phyloP scores from a whole-genome alignment of 2,113 vertebrate species.

The Prietella phreatophila region DNA sequence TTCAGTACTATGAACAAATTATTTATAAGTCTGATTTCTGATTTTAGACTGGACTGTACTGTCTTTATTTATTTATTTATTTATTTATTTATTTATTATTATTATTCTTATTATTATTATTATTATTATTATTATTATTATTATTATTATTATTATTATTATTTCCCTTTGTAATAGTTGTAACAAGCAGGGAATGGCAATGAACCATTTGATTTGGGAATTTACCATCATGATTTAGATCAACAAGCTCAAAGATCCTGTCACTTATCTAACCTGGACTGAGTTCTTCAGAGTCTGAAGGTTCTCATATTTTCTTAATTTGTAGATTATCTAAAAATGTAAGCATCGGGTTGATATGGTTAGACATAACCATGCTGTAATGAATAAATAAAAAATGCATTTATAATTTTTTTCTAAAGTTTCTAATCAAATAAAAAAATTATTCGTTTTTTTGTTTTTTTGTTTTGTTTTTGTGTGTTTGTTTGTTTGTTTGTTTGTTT shows the following conservation, averaged over 20 bases:
- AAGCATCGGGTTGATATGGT: neutral
- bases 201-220: neutral
- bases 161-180: neutral
- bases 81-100: neutral
- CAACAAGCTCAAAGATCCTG: constrained; percentile 69
- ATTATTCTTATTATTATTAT: too few relatives aligned
- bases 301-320: constrained; percentile 54
- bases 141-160: too few relatives aligned
- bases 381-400: too few relatives aligned
- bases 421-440: too few relatives aligned
- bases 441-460: too few relatives aligned
- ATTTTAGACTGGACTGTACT: neutral
- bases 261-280: constrained; percentile 66
- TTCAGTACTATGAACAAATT: neutral
- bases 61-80: neutral
- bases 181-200: neutral
- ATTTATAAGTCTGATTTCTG: neutral
- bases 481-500: too few relatives aligned
- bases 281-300: constrained; percentile 42
- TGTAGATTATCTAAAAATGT: constrained; percentile 57
- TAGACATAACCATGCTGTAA: neutral
- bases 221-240: constrained; percentile 70
- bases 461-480: too few relatives aligned
- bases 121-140: too few relatives aligned
- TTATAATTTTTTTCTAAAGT: too few relatives aligned